A percentile compares a stretch with the other conserved stretches of the same genome.
phyloP scores from a whole-genome alignment of 2,888 invertebrate species.

The Lasioglossum pauxillum region DNA sequence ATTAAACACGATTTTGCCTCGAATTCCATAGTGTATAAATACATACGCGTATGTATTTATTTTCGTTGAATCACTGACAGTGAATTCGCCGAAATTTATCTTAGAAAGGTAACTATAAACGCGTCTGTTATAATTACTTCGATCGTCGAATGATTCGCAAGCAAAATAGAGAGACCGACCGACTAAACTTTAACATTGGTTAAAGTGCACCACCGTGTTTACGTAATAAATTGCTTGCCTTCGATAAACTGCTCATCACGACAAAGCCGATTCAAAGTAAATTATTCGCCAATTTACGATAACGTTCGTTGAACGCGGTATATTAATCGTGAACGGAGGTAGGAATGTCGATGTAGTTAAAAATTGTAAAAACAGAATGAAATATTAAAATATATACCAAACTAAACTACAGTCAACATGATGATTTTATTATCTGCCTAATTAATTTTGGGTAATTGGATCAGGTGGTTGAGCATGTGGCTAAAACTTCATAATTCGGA shows the following conservation, averaged over 20 bases:
- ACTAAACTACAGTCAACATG: background rate
- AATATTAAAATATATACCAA: background rate
- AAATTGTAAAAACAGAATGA: constrained; percentile 9
- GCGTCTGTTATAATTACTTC: background rate
- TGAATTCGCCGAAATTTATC: background rate
- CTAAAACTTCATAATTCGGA: too few species aligned
- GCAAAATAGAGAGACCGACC: background rate
- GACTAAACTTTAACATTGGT: background rate
- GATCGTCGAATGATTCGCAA: background rate
- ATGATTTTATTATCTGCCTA: background rate
- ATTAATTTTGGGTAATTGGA: background rate
- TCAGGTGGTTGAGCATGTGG: too few species aligned
- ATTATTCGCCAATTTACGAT: background rate
- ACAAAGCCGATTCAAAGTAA: background rate
- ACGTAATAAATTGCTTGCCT: background rate
- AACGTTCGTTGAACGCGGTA: background rate
- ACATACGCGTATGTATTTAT: constrained; percentile 5
- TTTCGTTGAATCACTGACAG: background rate
- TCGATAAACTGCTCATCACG: background rate
- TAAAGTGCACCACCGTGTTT: background rate
- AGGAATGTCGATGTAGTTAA: background rate
- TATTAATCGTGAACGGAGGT: background rate
- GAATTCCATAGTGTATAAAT: background rate
- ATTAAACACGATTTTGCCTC: background rate
- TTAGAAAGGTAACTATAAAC: background rate